Base-by-base conservation (phyloP, 2,888 invertebrate genomes). In the Agrotis clavis region DNA sequence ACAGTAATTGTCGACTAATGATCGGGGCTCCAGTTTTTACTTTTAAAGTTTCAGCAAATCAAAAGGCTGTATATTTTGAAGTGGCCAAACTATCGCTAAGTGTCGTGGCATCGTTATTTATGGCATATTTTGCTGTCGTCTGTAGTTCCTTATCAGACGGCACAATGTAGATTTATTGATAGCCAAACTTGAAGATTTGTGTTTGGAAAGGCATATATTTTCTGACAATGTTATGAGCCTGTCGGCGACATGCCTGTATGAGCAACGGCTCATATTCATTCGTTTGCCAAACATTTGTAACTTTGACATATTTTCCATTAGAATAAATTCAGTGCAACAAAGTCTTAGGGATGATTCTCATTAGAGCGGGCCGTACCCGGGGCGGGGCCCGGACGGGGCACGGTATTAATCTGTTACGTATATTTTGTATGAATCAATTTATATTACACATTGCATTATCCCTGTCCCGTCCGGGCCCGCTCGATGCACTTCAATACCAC, bases 1-100 rank as follows among this genome's bases (percentile, higher is more conserved):
- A 60, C 81, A 74, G 85, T 90, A 89, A 91, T 90, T 90, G 90
- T 88, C 83, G 85, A 81, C 90, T 92, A 90, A 91, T 90, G 90
- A 90, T 83, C 82, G 68, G 67, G 77, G 81, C 77, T 80, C 41
- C 66, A 84, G 77, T 82, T 83, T 80, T 83, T 83, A 72, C 60
- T 69, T 57, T 54, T 35, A 63, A 79, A 84, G 61, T 86, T 81
- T 68, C 56, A 66, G 7, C 41, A 51, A 68, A 61, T 74, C 59
- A 71, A 71, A 79, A 65, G 56, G 25, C 50, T 47, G 41, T 67
- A 69, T 41, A 67, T 70, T 83, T 59, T 62, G 21, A 54, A 71
- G 74, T 68, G 69, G 11, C 54, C 64, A 50, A 76, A 78, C 65
- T 77, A 74, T 68, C 48, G 18, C 6, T 47, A 57, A 76, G 68